Evolutionary conservation across 2,888 invertebrate genomes (phyloP).

Genomic region (Tetheella fluctuosa): DNA sequence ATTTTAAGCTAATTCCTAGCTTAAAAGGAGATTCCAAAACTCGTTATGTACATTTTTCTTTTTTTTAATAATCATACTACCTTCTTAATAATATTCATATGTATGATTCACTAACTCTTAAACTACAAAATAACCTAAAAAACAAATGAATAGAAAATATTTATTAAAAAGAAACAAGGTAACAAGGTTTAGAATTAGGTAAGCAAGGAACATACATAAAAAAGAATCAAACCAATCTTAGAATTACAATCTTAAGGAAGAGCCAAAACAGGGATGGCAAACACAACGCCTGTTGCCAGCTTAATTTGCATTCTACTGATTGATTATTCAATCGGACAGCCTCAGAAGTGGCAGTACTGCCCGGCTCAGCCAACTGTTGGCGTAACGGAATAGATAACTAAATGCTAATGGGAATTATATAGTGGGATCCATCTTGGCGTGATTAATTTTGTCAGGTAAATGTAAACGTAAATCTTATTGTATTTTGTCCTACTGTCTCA

Average conservation of each 20-base stretch:
- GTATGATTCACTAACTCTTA: too few species aligned
- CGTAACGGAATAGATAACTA: conserved; percentile 69
- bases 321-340: conserved; percentile 79
- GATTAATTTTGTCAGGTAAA: conserved; percentile 21
- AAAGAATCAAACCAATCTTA: not conserved
- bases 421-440: conserved; percentile 38
- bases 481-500: not conserved
- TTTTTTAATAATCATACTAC: too few species aligned
- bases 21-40: too few species aligned
- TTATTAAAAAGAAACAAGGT: too few species aligned
- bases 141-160: too few species aligned
- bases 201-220: too few species aligned
- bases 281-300: conserved; percentile 67
- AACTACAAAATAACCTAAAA: too few species aligned
- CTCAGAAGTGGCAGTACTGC: conserved; percentile 43
- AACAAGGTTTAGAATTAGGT: too few species aligned
- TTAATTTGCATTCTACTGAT: conserved; percentile 77
- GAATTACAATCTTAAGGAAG: not conserved
- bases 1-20: too few species aligned
- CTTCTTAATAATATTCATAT: too few species aligned
- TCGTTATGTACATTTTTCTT: too few species aligned
- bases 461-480: conserved; percentile 21
- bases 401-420: conserved; percentile 70
- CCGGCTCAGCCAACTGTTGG: conserved; percentile 32
- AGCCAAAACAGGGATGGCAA: conserved; percentile 44